Evolutionary conservation across 2,113 vertebrate genomes (phyloP).

Genomic region (Craseonycteris thonglongyai): DNA sequence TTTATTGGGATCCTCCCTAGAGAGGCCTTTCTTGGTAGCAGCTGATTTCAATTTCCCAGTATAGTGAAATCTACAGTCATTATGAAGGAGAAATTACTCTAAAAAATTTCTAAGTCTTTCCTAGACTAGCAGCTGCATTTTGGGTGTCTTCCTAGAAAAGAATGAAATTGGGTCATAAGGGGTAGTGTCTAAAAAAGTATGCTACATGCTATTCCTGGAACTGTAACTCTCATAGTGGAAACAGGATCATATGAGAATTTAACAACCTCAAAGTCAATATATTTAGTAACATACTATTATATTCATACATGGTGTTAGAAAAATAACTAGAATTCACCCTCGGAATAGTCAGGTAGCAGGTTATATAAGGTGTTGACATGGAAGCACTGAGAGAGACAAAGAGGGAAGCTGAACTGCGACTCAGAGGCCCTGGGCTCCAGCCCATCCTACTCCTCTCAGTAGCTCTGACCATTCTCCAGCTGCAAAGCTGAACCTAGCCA

Average conservation of each 20-base stretch:
- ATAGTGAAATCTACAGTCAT: not conserved
- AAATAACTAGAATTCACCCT: not conserved
- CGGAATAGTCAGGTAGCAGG: not conserved
- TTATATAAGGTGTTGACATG: not conserved
- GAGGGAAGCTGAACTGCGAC: not conserved
- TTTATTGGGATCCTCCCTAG: not conserved
- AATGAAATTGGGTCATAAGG: not conserved
- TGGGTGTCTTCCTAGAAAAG: not conserved
- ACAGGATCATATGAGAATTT: not conserved
- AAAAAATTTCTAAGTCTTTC: not conserved
- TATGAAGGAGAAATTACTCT: not conserved
- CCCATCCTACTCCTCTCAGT: accelerated
- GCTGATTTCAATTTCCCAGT: not conserved
- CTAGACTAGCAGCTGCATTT: not conserved
- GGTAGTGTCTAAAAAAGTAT: not conserved
- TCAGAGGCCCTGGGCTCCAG: not conserved
- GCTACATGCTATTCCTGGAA: not conserved
- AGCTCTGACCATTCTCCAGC: not conserved
- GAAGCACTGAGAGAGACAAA: not conserved
- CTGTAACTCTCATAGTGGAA: not conserved
- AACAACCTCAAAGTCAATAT: not conserved
- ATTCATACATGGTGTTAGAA: not conserved
- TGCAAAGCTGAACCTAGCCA: not conserved
- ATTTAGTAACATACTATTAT: not conserved
- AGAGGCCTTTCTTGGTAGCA: not conserved